These are phyloP conservation scores for Andrena haemorrhoa DNA, from an alignment of 2,888 invertebrate species.

Conservation along the genomic window DNA sequence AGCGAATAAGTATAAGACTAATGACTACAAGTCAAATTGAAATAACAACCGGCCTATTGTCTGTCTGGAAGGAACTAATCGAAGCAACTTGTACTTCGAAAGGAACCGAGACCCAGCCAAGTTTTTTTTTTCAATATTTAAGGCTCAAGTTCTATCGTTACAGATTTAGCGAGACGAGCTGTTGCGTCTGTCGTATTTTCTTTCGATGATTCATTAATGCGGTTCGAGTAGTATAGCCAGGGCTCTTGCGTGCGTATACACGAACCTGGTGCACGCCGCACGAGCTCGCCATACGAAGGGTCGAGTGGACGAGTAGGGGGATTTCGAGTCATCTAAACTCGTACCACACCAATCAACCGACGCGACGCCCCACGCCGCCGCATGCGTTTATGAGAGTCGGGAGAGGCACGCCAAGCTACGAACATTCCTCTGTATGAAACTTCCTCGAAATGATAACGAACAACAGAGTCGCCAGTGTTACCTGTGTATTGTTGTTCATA, in stretches of 20 bases:
- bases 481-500: constrained; percentile 34
- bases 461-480: constrained; percentile 13
- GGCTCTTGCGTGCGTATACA: neutral
- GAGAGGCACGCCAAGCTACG: neutral
- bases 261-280: constrained; percentile 8
- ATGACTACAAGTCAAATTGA: constrained; percentile 74
- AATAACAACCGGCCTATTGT: constrained; percentile 70
- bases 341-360: neutral
- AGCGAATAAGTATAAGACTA: constrained; percentile 74
- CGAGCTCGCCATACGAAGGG: neutral
- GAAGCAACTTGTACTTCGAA: constrained; percentile 2
- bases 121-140: too few species aligned
- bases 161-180: too few species aligned
- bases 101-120: too few species aligned
- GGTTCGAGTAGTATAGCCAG: neutral
- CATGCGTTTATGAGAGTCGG: constrained; percentile 11
- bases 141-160: too few species aligned
- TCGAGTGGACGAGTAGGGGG: constrained; percentile 8
- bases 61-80: constrained; percentile 14
- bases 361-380: constrained; percentile 76
- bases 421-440: neutral
- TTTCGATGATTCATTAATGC: too few species aligned
- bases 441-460: constrained; percentile 29
- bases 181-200: too few species aligned
- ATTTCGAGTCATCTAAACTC: neutral